A percentile compares a stretch with the other conserved stretches of the same genome.
Conservation (phyloP, 2,888 invertebrate genomes). For the Torymus aiolomorphi region DNA sequence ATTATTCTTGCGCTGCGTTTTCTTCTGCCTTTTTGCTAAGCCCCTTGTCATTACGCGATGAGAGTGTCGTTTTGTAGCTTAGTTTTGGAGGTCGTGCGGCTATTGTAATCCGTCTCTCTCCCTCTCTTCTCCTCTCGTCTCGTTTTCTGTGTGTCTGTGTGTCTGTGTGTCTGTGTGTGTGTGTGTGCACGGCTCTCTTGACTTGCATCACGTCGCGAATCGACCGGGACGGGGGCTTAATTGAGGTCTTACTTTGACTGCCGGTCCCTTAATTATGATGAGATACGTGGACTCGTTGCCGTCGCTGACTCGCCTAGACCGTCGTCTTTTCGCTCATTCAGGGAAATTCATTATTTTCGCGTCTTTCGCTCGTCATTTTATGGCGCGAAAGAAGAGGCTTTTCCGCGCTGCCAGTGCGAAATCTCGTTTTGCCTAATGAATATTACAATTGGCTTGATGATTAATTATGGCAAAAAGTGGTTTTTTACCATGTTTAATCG, state of each 20-base stretch:
- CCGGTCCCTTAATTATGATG: constrained; percentile 2
- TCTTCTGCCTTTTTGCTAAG: constrained; percentile 2
- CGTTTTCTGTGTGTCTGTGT: too few relatives aligned
- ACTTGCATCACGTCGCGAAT: background rate
- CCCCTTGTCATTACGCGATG: background rate
- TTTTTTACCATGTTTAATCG: too few relatives aligned
- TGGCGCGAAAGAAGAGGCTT: background rate
- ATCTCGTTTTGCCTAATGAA: too few relatives aligned
- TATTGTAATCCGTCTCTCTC: constrained; percentile 16
- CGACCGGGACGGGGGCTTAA: constrained; percentile 4
- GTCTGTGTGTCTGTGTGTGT: too few relatives aligned
- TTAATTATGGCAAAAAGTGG: too few relatives aligned
- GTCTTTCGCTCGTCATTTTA: background rate
- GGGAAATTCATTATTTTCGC: background rate
- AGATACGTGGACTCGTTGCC: background rate
- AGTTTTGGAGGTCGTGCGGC: background rate
- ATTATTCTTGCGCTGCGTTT: constrained; percentile 13
- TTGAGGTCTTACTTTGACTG: constrained; percentile 11
- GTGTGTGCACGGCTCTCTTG: background rate
- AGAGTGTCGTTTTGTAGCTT: constrained; percentile 13
- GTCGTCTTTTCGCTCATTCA: background rate
- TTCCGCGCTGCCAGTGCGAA: too few relatives aligned
- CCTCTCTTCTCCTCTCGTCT: background rate
- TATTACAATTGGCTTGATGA: too few relatives aligned
- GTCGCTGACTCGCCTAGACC: background rate